These are phyloP conservation scores for Platypus cylindrus DNA, from an alignment of 2,888 invertebrate species.

Conservation along the genomic window DNA sequence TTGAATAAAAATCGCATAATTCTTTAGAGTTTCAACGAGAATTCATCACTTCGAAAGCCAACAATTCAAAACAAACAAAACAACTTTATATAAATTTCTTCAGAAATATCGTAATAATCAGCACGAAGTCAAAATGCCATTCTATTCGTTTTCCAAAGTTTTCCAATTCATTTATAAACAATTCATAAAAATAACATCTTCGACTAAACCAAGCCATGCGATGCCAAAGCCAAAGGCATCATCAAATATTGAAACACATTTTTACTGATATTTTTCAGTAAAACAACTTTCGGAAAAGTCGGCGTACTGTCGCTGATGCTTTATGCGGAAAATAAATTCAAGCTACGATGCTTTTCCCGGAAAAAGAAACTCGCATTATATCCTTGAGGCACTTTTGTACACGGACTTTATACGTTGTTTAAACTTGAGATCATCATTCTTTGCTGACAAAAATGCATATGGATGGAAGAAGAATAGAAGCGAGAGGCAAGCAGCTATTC, in stretches of 20 bases:
- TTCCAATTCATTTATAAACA: constrained; percentile 2
- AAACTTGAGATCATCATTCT: constrained; percentile 15
- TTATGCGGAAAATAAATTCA: constrained; percentile 14
- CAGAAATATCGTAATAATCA: too few species aligned
- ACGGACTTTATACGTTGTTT: constrained; percentile 14
- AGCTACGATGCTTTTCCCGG: constrained; percentile 8
- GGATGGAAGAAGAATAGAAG: too few species aligned
- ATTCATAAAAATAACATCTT: constrained; percentile 1
- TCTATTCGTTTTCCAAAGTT: constrained; percentile 3
- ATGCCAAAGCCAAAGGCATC: too few species aligned
- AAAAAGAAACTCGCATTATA: constrained; percentile 13
- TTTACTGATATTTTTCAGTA: constrained; percentile 5
- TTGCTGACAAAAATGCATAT: constrained; percentile 16
- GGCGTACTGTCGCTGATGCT: constrained; percentile 10
- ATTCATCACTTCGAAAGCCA: too few species aligned
- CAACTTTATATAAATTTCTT: too few species aligned
- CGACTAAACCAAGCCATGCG: too few species aligned
- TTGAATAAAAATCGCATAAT: too few species aligned
- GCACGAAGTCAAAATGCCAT: too few species aligned
- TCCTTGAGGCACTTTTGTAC: constrained; percentile 12
- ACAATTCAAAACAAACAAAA: too few species aligned
- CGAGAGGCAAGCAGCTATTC: too few species aligned
- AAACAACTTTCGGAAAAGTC: constrained; percentile 9
- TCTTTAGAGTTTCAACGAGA: too few species aligned
- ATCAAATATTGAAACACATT: constrained; percentile 9